Evolutionary conservation across 2,888 invertebrate genomes (phyloP), one percentile per base, ranked within the genome.

Genomic region (Euplexia lucipara): DNA sequence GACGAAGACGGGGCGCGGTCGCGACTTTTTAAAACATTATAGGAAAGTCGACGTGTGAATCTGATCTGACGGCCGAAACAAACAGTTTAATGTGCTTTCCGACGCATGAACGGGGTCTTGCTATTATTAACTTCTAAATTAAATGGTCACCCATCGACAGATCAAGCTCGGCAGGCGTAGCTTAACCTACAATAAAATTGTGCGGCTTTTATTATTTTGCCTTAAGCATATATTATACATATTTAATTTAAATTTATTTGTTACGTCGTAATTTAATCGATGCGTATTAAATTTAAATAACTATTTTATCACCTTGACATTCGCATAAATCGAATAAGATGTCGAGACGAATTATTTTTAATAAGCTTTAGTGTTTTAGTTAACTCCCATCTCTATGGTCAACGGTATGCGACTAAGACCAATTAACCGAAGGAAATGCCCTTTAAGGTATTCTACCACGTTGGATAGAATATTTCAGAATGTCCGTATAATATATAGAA

Each of bases 351-450:
- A 53, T 56, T 9, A 34, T 37, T 51, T 44, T 22, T 34, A 57
- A 35, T 26, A 37, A 47, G 20, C 22, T 49, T 68, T 7, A 30
- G 7, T 42, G n/a, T 39, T 56, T 71, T 59, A 9, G 14, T 42
- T 42, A 12, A 20, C 32, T 57, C 77, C 61, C 80, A 74, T 68
- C 82, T 57, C 82, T 82, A 80, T 44, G 7, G 34, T 9, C 37
- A 51, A 54, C 30, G 69, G 81, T 70, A 77, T 73, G 78, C 75
- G 70, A 41, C 80, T 81, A 79, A 75, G 76, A 82, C 86, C 86
- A 88, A 90, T 89, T 88, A 89, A 84, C 81, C 79, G 75, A 81
- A 84, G 87, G 84, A 87, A 88, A 86, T 83, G 82, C 83, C 85
- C 81, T 83, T 86, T 76, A 78, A 84, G 84, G 81, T 82, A 85